Conservation (phyloP, 2,888 invertebrate species). For the Hypomecis atomaria region DNA sequence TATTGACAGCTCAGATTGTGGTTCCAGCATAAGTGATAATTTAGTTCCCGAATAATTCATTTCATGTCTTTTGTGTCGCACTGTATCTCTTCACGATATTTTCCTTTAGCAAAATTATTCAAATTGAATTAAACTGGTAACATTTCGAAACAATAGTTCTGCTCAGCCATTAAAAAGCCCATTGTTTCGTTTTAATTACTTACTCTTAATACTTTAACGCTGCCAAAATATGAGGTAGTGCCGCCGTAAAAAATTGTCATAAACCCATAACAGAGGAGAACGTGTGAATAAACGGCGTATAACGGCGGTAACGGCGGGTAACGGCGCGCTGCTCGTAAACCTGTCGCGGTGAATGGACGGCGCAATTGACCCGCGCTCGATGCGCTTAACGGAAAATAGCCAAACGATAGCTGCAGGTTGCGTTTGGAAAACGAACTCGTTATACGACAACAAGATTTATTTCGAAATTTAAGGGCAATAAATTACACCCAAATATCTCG, state of each 20-base stretch:
- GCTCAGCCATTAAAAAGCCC: conserved; percentile 21
- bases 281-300: conserved; percentile 70
- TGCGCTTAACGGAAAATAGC: conserved; percentile 26
- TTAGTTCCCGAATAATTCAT: too few species aligned
- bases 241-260: conserved; percentile 76
- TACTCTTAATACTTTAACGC: conserved; percentile 68
- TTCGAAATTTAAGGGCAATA: not conserved
- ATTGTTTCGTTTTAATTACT: conserved; percentile 51
- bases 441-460: not conserved
- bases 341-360: conserved; percentile 72
- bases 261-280: conserved; percentile 72
- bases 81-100: too few species aligned
- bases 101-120: too few species aligned
- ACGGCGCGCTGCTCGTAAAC: conserved; percentile 63
- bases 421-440: not conserved
- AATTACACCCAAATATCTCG: not conserved
- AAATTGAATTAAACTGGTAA: not conserved
- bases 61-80: too few species aligned
- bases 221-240: conserved; percentile 75
- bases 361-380: conserved; percentile 54
- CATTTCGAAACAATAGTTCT: conserved; percentile 7
- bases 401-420: conserved; percentile 2
- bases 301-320: conserved; percentile 49
- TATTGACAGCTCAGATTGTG: too few species aligned
- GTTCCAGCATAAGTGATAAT: too few species aligned